Evolutionary conservation across 2,888 invertebrate genomes (phyloP).

Genomic region (Drosophila merina): DNA sequence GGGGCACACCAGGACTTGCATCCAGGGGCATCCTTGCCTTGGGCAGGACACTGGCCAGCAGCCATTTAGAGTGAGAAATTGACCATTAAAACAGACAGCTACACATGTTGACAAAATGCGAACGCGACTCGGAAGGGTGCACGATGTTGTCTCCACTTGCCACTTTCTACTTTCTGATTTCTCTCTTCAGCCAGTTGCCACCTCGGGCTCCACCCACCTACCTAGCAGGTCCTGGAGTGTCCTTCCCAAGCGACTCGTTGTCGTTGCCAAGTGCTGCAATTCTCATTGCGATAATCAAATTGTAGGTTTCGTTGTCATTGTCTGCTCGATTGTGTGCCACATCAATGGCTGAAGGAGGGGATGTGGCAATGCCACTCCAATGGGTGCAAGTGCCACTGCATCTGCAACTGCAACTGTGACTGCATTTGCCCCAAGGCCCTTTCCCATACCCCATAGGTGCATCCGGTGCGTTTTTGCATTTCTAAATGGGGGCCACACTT

Average conservation of each 20-base stretch:
- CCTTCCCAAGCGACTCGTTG: constrained; percentile 36
- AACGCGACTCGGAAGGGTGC: constrained; percentile 49
- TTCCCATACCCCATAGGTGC: constrained; percentile 24
- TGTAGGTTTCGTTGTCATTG: constrained; percentile 70
- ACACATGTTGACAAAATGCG: constrained; percentile 77
- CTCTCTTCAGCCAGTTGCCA: background rate
- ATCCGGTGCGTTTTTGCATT: constrained; percentile 57
- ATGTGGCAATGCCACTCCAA: background rate
- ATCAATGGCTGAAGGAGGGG: constrained; percentile 2
- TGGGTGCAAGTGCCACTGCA: constrained; percentile 13
- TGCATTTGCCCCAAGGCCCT: background rate
- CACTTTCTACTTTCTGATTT: background rate
- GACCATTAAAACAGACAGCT: constrained; percentile 81
- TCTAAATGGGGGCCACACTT: constrained; percentile 36
- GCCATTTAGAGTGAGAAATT: constrained; percentile 83
- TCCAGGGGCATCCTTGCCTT: constrained; percentile 9
- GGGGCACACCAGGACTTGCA: constrained; percentile 17
- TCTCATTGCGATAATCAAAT: constrained; percentile 82
- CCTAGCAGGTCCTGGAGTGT: background rate
- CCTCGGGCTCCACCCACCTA: background rate
- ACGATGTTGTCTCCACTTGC: background rate
- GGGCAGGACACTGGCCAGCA: constrained; percentile 32
- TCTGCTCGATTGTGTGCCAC: constrained; percentile 33
- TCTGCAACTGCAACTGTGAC: constrained; percentile 10
- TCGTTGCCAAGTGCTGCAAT: constrained; percentile 72